Evolutionary conservation across 2,888 invertebrate species (phyloP), one percentile per base, ranked within the genome.

Genomic region (Chrysolina americana): DNA sequence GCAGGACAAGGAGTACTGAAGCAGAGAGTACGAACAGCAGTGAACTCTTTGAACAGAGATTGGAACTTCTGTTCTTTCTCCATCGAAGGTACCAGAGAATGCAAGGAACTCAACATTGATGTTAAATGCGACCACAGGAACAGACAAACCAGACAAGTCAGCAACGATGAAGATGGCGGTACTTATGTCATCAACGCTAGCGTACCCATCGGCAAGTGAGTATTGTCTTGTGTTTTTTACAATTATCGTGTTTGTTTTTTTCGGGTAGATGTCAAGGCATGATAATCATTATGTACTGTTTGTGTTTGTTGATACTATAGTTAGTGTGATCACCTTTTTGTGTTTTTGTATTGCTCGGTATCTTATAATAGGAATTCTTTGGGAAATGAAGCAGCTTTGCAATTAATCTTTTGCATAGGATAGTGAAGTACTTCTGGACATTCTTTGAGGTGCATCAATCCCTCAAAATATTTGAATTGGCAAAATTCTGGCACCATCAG

Each of bases 51-150:
- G 70, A 98, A 98, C 87, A 92, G 96, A 82, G 96, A 98, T 85
- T 98, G 98, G 98, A 96, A 96, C 91, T 96, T 98, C 94, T 98
- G 98, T 87, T 96, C 97, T 0, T 95, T 96, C 86, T 93, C 95
- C 75, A 91, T 93, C 63, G 95, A 96, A 89, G 96, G 97, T 92
- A 93, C 93, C 36, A 92, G 95, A 63, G 96, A 96, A 86, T 98
- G 98, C 86, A 96, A 95, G 85, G 96, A 97, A 84, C 89, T 98
- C 69, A 93, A 95, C 83, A 96, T 98, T 81, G 95, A 96, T 85
- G 96, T 98, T 3, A 96, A 96, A 87, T 98, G 97, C 84, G 96
- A 96, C 85, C 96, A 96, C 84, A 92, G 95, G 79, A 88, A 89
- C 70, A 90, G 94, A 69, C 91, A 91, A 81, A 91, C 92, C 41